phyloP scores from a whole-genome alignment of 1,140 invertebrate species.

The Gryon sp. region DNA sequence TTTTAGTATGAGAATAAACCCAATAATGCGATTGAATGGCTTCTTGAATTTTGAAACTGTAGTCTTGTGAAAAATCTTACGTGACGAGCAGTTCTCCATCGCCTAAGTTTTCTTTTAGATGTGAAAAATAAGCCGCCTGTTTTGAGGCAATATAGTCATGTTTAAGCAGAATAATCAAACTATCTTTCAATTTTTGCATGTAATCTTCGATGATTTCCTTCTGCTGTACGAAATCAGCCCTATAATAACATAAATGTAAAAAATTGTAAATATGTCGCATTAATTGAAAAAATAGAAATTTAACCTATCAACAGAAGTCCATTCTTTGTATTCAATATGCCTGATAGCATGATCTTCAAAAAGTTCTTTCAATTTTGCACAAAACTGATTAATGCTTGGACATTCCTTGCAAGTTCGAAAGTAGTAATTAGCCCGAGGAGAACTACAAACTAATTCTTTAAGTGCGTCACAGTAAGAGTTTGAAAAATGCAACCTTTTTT shows the following conservation, averaged over 20 bases:
- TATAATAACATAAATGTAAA: constrained; percentile 14
- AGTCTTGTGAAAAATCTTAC: constrained; percentile 29
- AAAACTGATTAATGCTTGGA: constrained; percentile 13
- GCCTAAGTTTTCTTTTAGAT: too few relatives aligned
- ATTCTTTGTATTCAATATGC: constrained; percentile 19
- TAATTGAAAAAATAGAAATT: too few relatives aligned
- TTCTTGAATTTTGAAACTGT: too few relatives aligned
- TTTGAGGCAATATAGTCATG: constrained; percentile 17
- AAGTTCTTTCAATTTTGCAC: constrained; percentile 7
- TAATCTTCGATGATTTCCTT: constrained; percentile 4
- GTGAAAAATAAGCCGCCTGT: constrained; percentile 5
- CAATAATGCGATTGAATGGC: constrained; percentile 65
- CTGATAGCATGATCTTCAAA: constrained; percentile 6
- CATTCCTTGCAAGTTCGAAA: constrained; percentile 13
- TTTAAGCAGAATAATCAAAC: constrained; percentile 9
- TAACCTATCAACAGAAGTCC: constrained; percentile 30
- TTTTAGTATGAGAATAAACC: constrained; percentile 10
- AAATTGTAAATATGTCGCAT: too few relatives aligned
- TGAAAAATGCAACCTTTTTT: constrained; percentile 5
- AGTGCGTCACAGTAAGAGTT: constrained; percentile 3
- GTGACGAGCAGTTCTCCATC: constrained; percentile 9
- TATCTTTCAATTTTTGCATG: neutral
- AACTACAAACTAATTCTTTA: constrained; percentile 9
- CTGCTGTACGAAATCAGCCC: constrained; percentile 7
- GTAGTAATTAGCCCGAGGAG: too few relatives aligned